Conservation (phyloP, 2,797 vertebrate species). For the Oceanodroma leucorhoa region DNA sequence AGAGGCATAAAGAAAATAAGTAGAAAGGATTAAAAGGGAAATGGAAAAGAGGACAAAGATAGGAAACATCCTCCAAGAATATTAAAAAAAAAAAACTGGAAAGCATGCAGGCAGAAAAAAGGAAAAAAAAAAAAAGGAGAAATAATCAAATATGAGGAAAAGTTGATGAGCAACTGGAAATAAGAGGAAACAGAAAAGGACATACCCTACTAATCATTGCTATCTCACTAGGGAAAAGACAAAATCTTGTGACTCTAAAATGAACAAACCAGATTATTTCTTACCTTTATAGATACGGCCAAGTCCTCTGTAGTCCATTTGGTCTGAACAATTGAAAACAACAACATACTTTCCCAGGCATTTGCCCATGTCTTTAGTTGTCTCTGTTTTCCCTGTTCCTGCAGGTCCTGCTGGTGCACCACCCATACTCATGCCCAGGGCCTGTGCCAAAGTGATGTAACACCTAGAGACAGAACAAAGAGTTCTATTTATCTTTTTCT, state of each 20-base stretch:
- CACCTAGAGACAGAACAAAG: conserved; percentile 68
- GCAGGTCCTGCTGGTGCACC: conserved; percentile 85
- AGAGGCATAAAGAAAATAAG: background rate
- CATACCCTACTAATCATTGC: background rate
- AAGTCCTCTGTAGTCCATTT: conserved; percentile 87
- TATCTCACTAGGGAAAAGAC: background rate
- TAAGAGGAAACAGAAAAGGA: background rate
- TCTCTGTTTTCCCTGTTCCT: conserved; percentile 85
- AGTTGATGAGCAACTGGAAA: background rate
- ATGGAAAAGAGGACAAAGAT: background rate
- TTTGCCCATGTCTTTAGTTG: conserved; percentile 87
- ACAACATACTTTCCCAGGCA: conserved; percentile 86
- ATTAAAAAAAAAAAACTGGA: background rate
- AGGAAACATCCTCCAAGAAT: background rate
- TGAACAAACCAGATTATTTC: background rate
- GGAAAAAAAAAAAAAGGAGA: background rate
- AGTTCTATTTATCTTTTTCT: background rate
- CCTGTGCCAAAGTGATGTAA: conserved; percentile 85
- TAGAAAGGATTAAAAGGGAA: background rate
- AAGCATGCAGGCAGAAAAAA: background rate
- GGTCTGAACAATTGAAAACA: conserved; percentile 87
- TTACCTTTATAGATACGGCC: conserved; percentile 86
- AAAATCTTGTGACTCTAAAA: background rate
- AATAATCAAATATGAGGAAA: background rate
- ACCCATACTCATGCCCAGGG: conserved; percentile 85